Conservation (phyloP, 1,140 invertebrate genomes). For the Wiebesia pumilae region DNA sequence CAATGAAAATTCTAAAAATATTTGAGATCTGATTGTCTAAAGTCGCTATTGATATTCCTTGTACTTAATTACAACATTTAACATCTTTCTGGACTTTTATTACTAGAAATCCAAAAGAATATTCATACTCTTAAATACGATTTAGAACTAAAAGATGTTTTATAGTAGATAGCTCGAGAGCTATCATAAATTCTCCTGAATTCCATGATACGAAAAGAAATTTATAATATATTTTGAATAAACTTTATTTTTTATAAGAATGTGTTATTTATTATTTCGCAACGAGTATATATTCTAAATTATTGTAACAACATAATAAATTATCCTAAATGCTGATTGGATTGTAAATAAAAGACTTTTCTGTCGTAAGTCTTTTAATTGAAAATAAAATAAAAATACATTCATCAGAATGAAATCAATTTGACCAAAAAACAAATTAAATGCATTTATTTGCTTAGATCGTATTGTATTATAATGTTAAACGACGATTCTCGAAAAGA, state of each 20-base stretch:
- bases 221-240: not conserved
- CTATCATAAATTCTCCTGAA: not conserved
- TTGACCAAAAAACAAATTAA: not conserved
- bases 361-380: too few relatives aligned
- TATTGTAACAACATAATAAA: too few relatives aligned
- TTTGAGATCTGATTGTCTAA: not conserved
- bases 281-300: not conserved
- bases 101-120: not conserved
- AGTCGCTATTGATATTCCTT: not conserved
- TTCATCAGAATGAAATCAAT: too few relatives aligned
- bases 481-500: not conserved
- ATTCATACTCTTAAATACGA: not conserved
- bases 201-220: not conserved
- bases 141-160: not conserved
- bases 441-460: not conserved
- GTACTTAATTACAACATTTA: not conserved
- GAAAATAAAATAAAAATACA: too few relatives aligned
- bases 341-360: too few relatives aligned
- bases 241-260: conserved; percentile 5
- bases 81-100: not conserved
- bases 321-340: too few relatives aligned
- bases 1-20: not conserved
- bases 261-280: not conserved
- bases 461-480: not conserved
- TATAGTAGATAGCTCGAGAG: not conserved